Evolutionary conservation across 35 echinoderm and acorn worm species (phyloP), one percentile per base, ranked within the genome.

Genomic region (Apostichopus japonicus): DNA sequence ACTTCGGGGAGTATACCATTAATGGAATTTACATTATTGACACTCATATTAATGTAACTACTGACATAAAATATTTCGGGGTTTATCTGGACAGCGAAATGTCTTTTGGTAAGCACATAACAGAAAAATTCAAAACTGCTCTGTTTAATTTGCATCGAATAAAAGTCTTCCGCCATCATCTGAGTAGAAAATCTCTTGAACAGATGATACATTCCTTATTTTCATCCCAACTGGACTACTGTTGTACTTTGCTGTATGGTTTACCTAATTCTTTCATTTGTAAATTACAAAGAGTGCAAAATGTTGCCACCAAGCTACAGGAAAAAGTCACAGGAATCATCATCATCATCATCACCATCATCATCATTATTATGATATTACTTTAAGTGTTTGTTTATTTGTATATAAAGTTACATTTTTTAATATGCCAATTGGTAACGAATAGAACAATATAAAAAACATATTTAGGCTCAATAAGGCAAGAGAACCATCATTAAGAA

Each of bases 141-240:
- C 33, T 63, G 83, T 87, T 6, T 87, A 87, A 10, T 87, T 25
- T 87, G 57, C 56, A n/a, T 87, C 83, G 83, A 5, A 57, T 87
- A 21, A 1, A n/a, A 56, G 3, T 10, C 16, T 61, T 61, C 11
- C 8, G 55, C 6, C 5, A 5, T 0, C 52, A 61, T 65, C 58
- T 65, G n/a, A 10, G 25, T 11, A 87, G 59, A 57, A n/a, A 57
- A 8, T 87, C 17, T 4, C 10, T 87, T 7, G 83, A 61, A 65
- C 83, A 87, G 56, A 11, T 87, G 55, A 10, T 87, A 57, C 59
- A 87, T 87, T 87, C 83, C 3, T 56, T 58, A 2, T 56, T 87
- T 5, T 58, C 63, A 61, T 87, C 83, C 2, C 55, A 87, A 25
- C 24, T 56, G n/a, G 83, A 87, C 6, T 87, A 87, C 54, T 87